These are phyloP conservation scores for Macrochelys suwanniensis DNA, from an alignment of 2,797 vertebrate genomes.

Conservation along the genomic window DNA sequence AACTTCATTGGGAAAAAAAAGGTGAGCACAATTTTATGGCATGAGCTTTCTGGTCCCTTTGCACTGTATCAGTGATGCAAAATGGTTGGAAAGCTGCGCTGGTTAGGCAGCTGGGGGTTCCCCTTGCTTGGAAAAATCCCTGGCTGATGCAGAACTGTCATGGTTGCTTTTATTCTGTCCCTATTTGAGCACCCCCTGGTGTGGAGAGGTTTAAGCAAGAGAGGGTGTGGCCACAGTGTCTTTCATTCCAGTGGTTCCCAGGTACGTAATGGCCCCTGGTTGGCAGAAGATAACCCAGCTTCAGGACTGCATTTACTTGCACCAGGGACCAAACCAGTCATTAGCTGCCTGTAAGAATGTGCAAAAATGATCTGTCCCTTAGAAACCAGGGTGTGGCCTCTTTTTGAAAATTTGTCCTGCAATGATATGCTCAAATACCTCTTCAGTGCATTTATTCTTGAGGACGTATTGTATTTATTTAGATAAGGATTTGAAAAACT, in stretches of 20 bases:
- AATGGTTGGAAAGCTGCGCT: not conserved
- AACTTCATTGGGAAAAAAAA: not conserved
- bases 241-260: not conserved
- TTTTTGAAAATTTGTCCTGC: not conserved
- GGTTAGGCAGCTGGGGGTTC: not conserved
- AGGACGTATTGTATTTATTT: not conserved
- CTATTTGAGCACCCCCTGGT: not conserved
- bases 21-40: not conserved
- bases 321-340: accelerated
- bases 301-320: not conserved
- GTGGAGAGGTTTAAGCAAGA: not conserved
- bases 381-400: not conserved
- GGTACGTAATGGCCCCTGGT: not conserved
- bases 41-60: not conserved
- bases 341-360: not conserved
- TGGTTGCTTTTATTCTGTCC: not conserved
- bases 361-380: not conserved
- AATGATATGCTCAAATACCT: not conserved
- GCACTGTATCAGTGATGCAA: not conserved
- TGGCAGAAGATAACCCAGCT: not conserved
- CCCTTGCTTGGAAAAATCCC: not conserved
- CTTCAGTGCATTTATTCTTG: not conserved
- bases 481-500: not conserved
- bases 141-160: not conserved
- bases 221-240: not conserved